These are phyloP conservation scores for Sebastes reedi DNA, from an alignment of 2,797 vertebrate species.

Conservation along the genomic window DNA sequence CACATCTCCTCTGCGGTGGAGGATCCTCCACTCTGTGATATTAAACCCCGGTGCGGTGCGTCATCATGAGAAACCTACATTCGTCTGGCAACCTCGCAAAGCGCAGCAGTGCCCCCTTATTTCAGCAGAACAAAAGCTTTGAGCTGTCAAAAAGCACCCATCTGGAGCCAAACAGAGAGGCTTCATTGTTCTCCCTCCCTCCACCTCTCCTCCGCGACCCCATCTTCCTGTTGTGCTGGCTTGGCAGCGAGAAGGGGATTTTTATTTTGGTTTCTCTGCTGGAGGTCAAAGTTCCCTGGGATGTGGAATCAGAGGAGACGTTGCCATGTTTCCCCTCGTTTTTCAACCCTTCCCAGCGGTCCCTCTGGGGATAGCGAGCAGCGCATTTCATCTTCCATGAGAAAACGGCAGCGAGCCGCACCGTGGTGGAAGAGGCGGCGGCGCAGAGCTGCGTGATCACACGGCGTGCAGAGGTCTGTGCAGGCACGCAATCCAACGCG, in stretches of 20 bases:
- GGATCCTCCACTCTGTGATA: conserved; percentile 19
- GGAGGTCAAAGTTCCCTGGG: conserved; percentile 74
- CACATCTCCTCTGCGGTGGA: conserved; percentile 39
- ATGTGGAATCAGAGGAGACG: conserved; percentile 74
- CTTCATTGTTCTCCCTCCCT: conserved; percentile 65
- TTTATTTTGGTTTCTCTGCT: conserved; percentile 77
- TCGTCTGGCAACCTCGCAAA: conserved; percentile 59
- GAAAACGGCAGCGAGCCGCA: conserved; percentile 50
- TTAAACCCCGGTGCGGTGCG: conserved; percentile 21
- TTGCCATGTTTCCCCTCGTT: conserved; percentile 64
- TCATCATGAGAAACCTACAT: conserved; percentile 46
- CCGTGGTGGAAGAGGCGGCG: background rate
- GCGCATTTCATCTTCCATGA: conserved; percentile 73
- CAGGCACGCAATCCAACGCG: conserved; percentile 14
- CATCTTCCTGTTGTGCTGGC: conserved; percentile 72
- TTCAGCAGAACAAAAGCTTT: conserved; percentile 60
- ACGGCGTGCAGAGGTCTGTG: conserved; percentile 20
- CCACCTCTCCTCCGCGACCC: conserved; percentile 57
- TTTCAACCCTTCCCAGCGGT: conserved; percentile 56
- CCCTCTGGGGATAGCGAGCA: conserved; percentile 44
- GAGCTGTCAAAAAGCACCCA: conserved; percentile 61
- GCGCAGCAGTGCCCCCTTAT: conserved; percentile 41
- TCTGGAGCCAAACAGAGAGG: conserved; percentile 65
- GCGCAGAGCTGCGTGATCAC: conserved; percentile 12
- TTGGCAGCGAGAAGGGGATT: conserved; percentile 67